Evolutionary conservation across 2,113 vertebrate species (phyloP).

Genomic region (Seriola rivoliana): DNA sequence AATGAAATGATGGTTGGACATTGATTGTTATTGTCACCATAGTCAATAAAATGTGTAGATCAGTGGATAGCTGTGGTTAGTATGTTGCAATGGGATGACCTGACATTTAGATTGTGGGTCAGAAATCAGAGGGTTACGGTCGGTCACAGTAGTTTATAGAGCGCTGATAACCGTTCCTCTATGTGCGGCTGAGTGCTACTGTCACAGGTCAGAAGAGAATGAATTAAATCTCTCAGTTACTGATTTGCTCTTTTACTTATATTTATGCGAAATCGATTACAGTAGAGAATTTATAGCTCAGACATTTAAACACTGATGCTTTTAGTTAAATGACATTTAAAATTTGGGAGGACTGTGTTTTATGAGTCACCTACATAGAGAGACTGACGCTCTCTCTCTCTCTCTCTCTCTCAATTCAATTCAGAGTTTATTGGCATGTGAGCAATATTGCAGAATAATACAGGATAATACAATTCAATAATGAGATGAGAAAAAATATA

Average conservation of each 20-base stretch:
- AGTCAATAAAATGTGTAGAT: slow-evolving; percentile 26
- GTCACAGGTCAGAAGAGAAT: not conserved
- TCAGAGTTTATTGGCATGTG: too few relatives aligned
- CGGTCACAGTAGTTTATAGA: not conserved
- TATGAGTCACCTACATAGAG: slow-evolving; percentile 25
- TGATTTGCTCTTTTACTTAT: slow-evolving; percentile 45
- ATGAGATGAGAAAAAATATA: too few relatives aligned
- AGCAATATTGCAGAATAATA: too few relatives aligned
- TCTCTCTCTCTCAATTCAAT: not conserved
- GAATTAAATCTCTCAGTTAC: slow-evolving; percentile 3
- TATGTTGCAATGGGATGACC: not conserved
- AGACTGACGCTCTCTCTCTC: not conserved
- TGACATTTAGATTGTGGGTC: slow-evolving; percentile 28
- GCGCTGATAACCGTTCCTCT: slow-evolving; percentile 7
- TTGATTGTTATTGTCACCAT: slow-evolving; percentile 1
- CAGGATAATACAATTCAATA: too few relatives aligned
- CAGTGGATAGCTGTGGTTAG: not conserved
- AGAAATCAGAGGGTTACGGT: slow-evolving; percentile 12
- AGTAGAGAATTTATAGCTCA: slow-evolving; percentile 9
- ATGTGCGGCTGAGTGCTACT: not conserved
- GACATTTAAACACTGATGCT: slow-evolving; percentile 25
- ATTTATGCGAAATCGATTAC: slow-evolving; percentile 22
- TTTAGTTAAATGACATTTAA: slow-evolving; percentile 40
- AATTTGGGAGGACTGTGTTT: slow-evolving; percentile 29
- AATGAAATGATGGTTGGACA: slow-evolving; percentile 13